Evolutionary conservation across 2,113 vertebrate species (phyloP), one percentile per base, ranked within the genome.

Genomic region (Alces alces): DNA sequence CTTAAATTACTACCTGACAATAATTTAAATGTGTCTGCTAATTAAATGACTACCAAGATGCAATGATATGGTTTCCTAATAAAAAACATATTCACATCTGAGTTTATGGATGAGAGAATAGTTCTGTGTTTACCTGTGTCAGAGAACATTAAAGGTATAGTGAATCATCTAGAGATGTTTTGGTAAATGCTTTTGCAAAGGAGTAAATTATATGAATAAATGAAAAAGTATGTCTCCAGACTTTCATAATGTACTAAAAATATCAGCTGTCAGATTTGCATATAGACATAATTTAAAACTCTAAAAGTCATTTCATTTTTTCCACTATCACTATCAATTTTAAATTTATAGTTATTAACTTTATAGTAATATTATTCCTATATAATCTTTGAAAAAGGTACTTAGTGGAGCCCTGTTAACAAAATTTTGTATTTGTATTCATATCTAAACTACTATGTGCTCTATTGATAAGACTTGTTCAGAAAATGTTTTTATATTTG

Each of bases 401-500:
- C 60, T 89, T 84, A 86, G 83, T 79, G 17, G 17, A 33, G 3
- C 1, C 33, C 30, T 73, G 0, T 61, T 58, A 80, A 57, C 2
- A 88, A 11, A 96, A 83, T 58, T 92, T 84, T 92, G 2, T 27
- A 43, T 47, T 87, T 11, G 61, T 23, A 70, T 70, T 70, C 19
- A 23, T 58, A 30, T 76, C 28, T 93, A 87, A 66, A 84, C 1
- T 7, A 93, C 13, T 76, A 86, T 39, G 79, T 86, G 28, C 10
- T 82, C 8, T 84, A 33, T 28, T 2, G 45, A 15, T 78, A 91
- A 25, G 27, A 64, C 91, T 52, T 80, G 7, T 30, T 33, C 17
- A 54, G 80, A 90, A 96, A 95, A 79, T 93, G 9, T 60, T 45
- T 96, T 2, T 23, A 8, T 83, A 79, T 89, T 89, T 98, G 57